Percentiles rank a stretch among this genome's conserved stretches.
Evolutionary conservation across 2,113 vertebrate genomes (phyloP).

Genomic region (Morone saxatilis): DNA sequence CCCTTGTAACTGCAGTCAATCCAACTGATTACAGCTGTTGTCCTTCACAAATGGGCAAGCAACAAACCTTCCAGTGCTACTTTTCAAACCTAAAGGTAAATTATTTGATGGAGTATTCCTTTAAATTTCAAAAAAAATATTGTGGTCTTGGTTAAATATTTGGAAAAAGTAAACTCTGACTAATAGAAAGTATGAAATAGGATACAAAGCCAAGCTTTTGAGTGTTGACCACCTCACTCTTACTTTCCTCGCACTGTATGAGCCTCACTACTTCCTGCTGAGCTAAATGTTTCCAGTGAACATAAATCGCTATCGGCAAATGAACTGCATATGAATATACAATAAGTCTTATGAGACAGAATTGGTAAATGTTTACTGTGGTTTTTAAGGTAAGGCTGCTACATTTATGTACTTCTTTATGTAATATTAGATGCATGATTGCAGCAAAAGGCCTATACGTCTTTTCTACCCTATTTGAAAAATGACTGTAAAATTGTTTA

Average conservation of each 20-base stretch:
- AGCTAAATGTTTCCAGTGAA: slow-evolving; percentile 26
- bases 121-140: neutral
- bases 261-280: slow-evolving; percentile 12
- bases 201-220: neutral
- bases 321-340: neutral
- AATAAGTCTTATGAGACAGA: neutral
- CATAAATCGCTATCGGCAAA: slow-evolving; percentile 2
- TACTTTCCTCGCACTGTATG: neutral
- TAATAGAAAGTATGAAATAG: neutral
- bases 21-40: too few relatives aligned
- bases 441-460: neutral
- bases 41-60: neutral
- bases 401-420: neutral
- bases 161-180: neutral
- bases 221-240: neutral
- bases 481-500: slow-evolving; percentile 7
- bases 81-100: neutral
- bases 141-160: neutral
- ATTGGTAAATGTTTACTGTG: neutral
- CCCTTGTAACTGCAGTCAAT: too few relatives aligned
- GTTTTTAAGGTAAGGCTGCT: neutral
- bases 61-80: neutral
- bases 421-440: neutral
- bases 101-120: neutral
- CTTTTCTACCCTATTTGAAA: neutral